phyloP scores from a whole-genome alignment of 2,888 invertebrate genomes.

The Vanessa cardui region DNA sequence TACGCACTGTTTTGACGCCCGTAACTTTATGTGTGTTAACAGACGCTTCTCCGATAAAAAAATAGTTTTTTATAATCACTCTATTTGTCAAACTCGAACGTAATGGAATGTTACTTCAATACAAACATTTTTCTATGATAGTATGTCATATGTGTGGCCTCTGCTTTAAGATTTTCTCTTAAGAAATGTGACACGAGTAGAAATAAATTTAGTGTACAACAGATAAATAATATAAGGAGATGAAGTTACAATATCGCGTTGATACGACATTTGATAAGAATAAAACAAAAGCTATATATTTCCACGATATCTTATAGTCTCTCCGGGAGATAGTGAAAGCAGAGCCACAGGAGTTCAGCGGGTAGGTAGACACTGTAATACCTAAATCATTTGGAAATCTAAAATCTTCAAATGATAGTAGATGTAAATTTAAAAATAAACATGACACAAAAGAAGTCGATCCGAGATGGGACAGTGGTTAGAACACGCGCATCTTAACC shows the following conservation, averaged over 20 bases:
- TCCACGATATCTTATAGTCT: conserved; percentile 41
- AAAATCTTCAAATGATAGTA: conserved; percentile 16
- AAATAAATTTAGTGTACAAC: conserved; percentile 5
- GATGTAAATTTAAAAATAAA: neutral
- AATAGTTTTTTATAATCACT: neutral
- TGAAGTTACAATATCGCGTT: conserved; percentile 39
- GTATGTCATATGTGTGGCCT: neutral
- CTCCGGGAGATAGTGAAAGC: conserved; percentile 43
- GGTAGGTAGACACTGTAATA: conserved; percentile 35
- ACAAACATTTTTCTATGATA: neutral
- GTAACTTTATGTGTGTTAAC: conserved; percentile 35
- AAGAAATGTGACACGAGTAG: conserved; percentile 1
- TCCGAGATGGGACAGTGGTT: too few relatives aligned
- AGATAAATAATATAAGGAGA: conserved; percentile 30
- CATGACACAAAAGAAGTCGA: neutral
- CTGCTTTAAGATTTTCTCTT: neutral
- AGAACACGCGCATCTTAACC: too few relatives aligned
- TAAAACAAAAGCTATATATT: conserved; percentile 44
- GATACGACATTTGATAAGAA: conserved; percentile 43
- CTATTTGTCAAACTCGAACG: neutral
- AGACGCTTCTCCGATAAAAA: conserved; percentile 14
- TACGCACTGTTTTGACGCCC: conserved; percentile 39
- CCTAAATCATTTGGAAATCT: conserved; percentile 31
- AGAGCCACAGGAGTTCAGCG: conserved; percentile 38
- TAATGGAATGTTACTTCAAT: neutral